Evolutionary conservation across 1,140 invertebrate genomes (phyloP).

Genomic region (Drosophila persimilis): DNA sequence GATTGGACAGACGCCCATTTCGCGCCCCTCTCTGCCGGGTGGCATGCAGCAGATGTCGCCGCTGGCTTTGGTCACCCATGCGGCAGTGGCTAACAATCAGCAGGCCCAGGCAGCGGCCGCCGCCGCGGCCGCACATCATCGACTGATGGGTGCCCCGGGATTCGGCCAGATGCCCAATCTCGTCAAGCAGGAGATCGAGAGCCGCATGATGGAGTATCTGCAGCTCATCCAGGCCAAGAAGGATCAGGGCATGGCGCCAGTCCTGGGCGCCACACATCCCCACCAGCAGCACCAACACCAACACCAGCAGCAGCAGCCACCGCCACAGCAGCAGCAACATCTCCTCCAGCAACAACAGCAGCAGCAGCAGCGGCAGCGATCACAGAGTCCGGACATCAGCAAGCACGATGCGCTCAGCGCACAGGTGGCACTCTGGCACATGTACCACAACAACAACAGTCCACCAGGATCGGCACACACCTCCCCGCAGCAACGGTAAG

Average conservation of each 20-base stretch:
- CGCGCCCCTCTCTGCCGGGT: constrained; percentile 85
- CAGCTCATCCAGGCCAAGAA: constrained; percentile 87
- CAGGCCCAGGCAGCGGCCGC: constrained; percentile 80
- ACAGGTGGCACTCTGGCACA: constrained; percentile 90
- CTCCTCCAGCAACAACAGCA: constrained; percentile 76
- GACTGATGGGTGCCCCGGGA: constrained; percentile 77
- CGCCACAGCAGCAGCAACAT: constrained; percentile 84
- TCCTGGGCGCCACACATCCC: constrained; percentile 73
- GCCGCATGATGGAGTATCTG: constrained; percentile 90
- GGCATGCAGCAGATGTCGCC: constrained; percentile 90
- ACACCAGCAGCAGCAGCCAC: constrained; percentile 84
- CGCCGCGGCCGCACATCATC: constrained; percentile 74
- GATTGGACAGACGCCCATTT: constrained; percentile 83
- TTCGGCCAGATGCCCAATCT: constrained; percentile 84
- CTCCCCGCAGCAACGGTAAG: constrained; percentile 75
- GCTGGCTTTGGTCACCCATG: constrained; percentile 88
- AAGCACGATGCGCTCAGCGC: constrained; percentile 86
- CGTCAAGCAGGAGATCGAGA: constrained; percentile 88
- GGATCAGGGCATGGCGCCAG: constrained; percentile 57
- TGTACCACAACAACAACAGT: constrained; percentile 88
- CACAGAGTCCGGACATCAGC: constrained; percentile 85
- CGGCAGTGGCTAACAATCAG: constrained; percentile 75
- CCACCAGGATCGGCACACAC: constrained; percentile 76
- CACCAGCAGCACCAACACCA: constrained; percentile 83
- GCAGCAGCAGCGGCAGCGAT: constrained; percentile 82